Evolutionary conservation across 1,140 invertebrate species (phyloP), one percentile per base, ranked within the genome.

Genomic region (Hycleus phaleratus): DNA sequence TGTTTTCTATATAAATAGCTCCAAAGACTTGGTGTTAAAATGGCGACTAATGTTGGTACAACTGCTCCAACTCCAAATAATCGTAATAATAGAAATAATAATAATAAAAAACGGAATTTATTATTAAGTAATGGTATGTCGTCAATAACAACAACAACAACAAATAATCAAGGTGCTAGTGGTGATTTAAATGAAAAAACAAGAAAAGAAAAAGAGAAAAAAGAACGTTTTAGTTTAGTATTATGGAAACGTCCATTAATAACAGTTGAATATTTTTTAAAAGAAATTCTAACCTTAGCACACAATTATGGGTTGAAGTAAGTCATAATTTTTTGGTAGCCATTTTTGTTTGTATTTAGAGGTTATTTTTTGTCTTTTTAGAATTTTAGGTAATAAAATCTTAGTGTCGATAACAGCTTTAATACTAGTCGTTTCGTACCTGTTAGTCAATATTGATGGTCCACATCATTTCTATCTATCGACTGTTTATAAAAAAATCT

Each of bases 161-260:
- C 7, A 32, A 32, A 32, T 32, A 32, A 32, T 32, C 43, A 44
- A 25, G 58, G 44, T 10, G 50, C 39, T 12, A 38, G 10, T 7
- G 25, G 38, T n/a, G 44, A 46, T 18, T 12, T 32, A 4, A 40
- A 5, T 10, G 52, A 59, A 38, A 54, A 59, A 25, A 51, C 44
- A 24, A 48, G 55, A 62, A 77, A 74, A 69, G 71, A 75, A 61
- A 71, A 70, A 53, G 77, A 79, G 52, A 65, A 67, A 10, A 62
- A 69, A 61, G 81, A 85, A 66, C 70, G 81, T 9, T 78, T 80
- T 68, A 81, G 82, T 67, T 73, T 95, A 61, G 91, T 95, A 38
- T 71, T 97, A 55, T 97, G 93, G 93, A 82, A 87, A 68, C 83
- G 83, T 69, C 94, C 94, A 25, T 68, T 95, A 46, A 81, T 78